phyloP scores from a whole-genome alignment of 2,113 vertebrate genomes.

The Nerophis ophidion region DNA sequence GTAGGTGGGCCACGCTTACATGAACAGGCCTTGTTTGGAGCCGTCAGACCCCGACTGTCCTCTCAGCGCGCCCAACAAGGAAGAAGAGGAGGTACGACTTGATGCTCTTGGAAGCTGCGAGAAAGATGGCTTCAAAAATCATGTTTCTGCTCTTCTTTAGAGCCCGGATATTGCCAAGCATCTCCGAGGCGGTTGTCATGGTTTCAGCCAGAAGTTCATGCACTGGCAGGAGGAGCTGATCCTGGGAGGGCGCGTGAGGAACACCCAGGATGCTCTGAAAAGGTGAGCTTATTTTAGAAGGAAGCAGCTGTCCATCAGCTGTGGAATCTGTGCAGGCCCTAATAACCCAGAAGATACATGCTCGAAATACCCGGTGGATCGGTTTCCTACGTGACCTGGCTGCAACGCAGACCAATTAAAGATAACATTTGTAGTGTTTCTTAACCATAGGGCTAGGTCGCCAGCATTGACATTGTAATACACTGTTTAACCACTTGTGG shows the following conservation, averaged over 20 bases:
- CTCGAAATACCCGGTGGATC: conserved; percentile 58
- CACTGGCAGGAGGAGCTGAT: conserved; percentile 98
- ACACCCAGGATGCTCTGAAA: conserved; percentile 79
- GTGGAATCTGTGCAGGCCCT: conserved; percentile 47
- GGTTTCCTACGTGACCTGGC: conserved; percentile 57
- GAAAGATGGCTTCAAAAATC: neutral
- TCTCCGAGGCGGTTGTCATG: conserved; percentile 88
- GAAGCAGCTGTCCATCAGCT: conserved; percentile 22
- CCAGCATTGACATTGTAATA: no score
- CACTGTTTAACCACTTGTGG: no score
- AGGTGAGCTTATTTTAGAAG: conserved; percentile 69
- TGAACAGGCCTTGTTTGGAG: conserved; percentile 90
- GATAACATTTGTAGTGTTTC: conserved; percentile 51
- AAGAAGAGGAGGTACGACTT: conserved; percentile 61
- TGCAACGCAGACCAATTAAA: conserved; percentile 62
- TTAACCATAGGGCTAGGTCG: no score
- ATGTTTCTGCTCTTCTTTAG: conserved; percentile 52
- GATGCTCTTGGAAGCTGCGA: neutral
- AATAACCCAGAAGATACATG: conserved; percentile 42
- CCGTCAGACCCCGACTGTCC: conserved; percentile 87
- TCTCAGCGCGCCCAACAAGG: conserved; percentile 86
- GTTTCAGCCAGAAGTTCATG: conserved; percentile 97
- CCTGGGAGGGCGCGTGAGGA: conserved; percentile 83
- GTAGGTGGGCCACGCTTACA: conserved; percentile 89
- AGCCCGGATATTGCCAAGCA: conserved; percentile 78